Conservation (phyloP, 2,113 vertebrate genomes). For the Clupea harengus region DNA sequence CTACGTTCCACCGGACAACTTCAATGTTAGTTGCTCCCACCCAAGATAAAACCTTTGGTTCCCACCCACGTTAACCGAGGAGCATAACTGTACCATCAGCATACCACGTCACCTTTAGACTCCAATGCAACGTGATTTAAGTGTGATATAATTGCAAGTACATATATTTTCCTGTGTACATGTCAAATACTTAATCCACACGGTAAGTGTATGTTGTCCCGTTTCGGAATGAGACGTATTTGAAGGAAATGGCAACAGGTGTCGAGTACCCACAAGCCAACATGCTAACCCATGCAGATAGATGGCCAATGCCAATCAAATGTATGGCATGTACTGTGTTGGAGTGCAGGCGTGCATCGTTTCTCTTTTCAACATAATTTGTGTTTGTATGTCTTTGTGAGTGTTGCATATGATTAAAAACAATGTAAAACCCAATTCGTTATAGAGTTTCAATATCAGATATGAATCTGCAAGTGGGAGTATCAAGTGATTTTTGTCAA, state of each 20-base stretch:
- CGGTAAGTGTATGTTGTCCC: background rate
- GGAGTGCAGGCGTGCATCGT: too few species aligned
- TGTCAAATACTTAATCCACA: too few species aligned
- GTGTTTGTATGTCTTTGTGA: too few species aligned
- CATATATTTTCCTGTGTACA: background rate
- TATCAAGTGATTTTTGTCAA: too few species aligned
- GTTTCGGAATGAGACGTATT: background rate
- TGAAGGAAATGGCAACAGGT: background rate
- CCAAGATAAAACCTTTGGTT: conserved; percentile 10
- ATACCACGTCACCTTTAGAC: background rate
- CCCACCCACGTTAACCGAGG: background rate
- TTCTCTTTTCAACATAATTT: too few species aligned
- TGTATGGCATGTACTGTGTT: too few species aligned
- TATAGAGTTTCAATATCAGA: too few species aligned
- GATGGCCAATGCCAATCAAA: background rate
- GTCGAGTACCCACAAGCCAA: background rate
- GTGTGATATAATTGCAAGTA: background rate
- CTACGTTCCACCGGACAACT: background rate
- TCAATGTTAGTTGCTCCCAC: background rate
- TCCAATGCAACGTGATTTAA: background rate
- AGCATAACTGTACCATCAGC: too few species aligned
- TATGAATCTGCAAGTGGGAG: too few species aligned
- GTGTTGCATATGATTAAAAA: background rate
- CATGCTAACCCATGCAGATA: background rate
- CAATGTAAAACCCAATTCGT: too few species aligned